These are phyloP conservation scores for Notechis scutatus DNA, from an alignment of 2,113 vertebrate species.

Conservation along the genomic window DNA sequence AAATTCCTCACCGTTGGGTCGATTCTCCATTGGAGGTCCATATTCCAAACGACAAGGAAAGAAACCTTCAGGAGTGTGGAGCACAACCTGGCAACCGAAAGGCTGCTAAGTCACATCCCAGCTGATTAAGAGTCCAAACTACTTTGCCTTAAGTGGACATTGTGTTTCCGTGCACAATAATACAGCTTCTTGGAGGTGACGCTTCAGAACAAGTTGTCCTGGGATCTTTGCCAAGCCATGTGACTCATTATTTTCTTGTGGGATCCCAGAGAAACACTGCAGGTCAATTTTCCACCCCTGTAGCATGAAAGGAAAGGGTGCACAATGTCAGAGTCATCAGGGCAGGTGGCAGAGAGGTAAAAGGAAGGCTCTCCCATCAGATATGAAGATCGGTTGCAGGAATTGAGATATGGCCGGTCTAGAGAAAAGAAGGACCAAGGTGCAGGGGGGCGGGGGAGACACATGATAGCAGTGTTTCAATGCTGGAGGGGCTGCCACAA, in stretches of 20 bases:
- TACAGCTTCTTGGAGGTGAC: conserved; percentile 44
- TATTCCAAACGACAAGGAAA: fast-evolving
- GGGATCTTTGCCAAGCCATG: conserved; percentile 47
- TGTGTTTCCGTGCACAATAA: conserved; percentile 51
- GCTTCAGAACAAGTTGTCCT: conserved; percentile 65
- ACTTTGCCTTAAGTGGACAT: conserved; percentile 39
- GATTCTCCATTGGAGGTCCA: fast-evolving
- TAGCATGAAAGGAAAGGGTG: conserved; percentile 58
- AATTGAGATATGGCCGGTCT: too few species aligned
- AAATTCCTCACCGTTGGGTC: not conserved
- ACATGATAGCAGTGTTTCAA: not conserved
- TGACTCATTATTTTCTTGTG: conserved; percentile 59
- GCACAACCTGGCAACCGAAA: not conserved
- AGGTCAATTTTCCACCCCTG: conserved; percentile 60
- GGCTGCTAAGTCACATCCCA: conserved; percentile 23
- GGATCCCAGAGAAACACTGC: conserved; percentile 63
- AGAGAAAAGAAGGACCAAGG: not conserved
- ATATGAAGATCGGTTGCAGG: not conserved
- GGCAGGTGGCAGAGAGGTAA: conserved; percentile 24
- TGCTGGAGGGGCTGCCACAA: not conserved
- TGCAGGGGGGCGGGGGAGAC: fast-evolving
- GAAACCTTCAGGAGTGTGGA: not conserved
- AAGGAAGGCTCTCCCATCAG: conserved; percentile 21
- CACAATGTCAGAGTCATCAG: conserved; percentile 56
- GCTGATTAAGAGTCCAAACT: conserved; percentile 52